A percentile compares a stretch with the other conserved stretches of the same genome.
phyloP scores from a whole-genome alignment of 2,888 invertebrate species.

The Mesodorylaimus sp. region DNA sequence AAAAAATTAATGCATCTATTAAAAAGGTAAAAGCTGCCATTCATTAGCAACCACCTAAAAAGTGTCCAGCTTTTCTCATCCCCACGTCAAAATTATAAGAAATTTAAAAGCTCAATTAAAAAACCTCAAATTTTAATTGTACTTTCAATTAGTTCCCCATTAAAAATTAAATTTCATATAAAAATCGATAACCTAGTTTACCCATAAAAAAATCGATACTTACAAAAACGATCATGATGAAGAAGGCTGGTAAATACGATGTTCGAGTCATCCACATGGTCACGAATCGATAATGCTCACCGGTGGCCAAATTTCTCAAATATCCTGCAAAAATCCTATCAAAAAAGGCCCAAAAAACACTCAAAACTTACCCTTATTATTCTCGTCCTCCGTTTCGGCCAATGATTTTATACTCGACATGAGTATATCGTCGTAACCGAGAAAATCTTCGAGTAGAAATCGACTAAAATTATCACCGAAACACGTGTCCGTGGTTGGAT shows the following conservation, averaged over 20 bases:
- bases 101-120: constrained; percentile 7
- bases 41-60: no score
- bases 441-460: constrained; percentile 68
- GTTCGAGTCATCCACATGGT: constrained; percentile 87
- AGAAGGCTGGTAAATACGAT: constrained; percentile 81
- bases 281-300: constrained; percentile 93
- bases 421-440: constrained; percentile 89
- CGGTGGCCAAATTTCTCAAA: constrained; percentile 73
- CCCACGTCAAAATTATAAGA: constrained; percentile 8
- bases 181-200: neutral
- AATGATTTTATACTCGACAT: constrained; percentile 88
- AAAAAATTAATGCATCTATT: constrained; percentile 35
- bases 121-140: neutral
- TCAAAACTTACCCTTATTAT: constrained; percentile 80
- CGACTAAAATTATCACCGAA: constrained; percentile 82
- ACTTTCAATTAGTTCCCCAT: no score
- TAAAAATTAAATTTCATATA: constrained; percentile 2
- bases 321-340: constrained; percentile 17
- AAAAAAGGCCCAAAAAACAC: neutral
- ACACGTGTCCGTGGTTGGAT: constrained; percentile 69
- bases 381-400: constrained; percentile 87
- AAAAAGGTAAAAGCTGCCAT: no score
- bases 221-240: constrained; percentile 96
- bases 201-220: no score
- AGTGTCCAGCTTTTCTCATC: neutral